Evolutionary conservation across 2,113 vertebrate species (phyloP).

Genomic region (Mionectes macconnelli): DNA sequence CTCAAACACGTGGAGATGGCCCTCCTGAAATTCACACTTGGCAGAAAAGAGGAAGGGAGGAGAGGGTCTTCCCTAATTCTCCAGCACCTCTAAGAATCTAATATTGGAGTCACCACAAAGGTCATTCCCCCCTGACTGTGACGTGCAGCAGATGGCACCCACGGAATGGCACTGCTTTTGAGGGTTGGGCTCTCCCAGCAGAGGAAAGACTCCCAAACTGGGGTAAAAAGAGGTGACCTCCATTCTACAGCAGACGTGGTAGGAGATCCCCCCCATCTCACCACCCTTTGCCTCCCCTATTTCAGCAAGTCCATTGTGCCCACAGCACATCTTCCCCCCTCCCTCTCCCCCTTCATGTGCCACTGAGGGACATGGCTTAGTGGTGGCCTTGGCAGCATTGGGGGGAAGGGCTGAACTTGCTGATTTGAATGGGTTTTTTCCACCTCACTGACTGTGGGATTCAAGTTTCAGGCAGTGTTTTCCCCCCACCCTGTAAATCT

Average conservation of each 20-base stretch:
- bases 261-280: neutral
- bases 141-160: neutral
- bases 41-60: neutral
- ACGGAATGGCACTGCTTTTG: neutral
- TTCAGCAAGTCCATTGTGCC: neutral
- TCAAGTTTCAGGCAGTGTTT: neutral
- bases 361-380: neutral
- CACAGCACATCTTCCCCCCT: neutral
- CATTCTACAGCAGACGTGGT: rapidly evolving
- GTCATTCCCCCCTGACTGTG: neutral
- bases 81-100: neutral
- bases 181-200: neutral
- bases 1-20: rapidly evolving
- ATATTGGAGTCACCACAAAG: neutral
- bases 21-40: neutral
- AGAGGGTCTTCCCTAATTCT: neutral
- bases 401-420: neutral
- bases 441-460: neutral
- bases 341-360: neutral
- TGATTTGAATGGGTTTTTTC: neutral
- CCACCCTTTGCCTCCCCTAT: neutral
- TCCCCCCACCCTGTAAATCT: rapidly evolving
- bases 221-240: rapidly evolving
- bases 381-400: neutral
- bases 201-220: neutral